Conservation (phyloP, 1,140 invertebrate genomes). For the Schlechtendalia chinensis region DNA sequence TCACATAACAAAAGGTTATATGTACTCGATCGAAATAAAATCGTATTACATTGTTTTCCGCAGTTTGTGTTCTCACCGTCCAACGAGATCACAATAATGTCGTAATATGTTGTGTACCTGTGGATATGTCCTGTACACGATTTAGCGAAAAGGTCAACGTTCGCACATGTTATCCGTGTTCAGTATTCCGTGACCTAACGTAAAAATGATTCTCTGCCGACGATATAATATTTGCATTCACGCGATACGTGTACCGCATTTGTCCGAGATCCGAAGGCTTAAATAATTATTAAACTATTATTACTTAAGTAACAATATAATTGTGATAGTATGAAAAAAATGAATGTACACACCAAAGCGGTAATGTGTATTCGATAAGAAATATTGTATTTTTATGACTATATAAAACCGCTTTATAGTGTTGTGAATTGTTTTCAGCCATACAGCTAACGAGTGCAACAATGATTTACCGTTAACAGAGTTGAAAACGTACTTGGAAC, state of each 20-base stretch:
- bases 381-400: not conserved
- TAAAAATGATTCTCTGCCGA: not conserved
- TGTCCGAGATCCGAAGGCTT: too few relatives aligned
- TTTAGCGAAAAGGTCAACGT: not conserved
- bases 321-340: too few relatives aligned
- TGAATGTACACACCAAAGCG: too few relatives aligned
- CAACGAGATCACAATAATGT: not conserved
- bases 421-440: not conserved
- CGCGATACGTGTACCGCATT: not conserved
- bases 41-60: not conserved
- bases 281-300: too few relatives aligned
- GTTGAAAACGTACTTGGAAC: not conserved
- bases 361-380: not conserved
- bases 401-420: not conserved
- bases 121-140: not conserved
- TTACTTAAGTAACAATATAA: too few relatives aligned
- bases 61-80: not conserved
- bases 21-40: not conserved
- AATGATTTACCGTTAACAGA: conserved; percentile 6
- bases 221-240: not conserved
- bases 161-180: not conserved
- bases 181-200: conserved; percentile 8
- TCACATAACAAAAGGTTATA: not conserved
- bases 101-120: not conserved
- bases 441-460: not conserved